These are phyloP conservation scores for Dendrolimus punctatus DNA, from an alignment of 1,140 invertebrate genomes.

Conservation along the genomic window DNA sequence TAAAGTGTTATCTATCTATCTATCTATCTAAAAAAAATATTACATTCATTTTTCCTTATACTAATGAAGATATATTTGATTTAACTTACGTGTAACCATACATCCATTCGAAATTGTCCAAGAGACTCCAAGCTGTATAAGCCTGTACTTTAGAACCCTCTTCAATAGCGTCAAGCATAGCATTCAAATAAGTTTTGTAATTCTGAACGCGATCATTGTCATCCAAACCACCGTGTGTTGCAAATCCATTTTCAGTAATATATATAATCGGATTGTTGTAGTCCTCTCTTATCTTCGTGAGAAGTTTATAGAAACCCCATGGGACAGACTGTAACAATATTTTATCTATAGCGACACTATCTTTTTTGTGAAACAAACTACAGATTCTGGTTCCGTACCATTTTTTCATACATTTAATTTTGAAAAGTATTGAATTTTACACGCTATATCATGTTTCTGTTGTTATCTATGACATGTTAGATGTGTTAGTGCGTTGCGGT, in stretches of 20 bases:
- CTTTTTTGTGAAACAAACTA: not conserved
- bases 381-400: not conserved
- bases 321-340: slow-evolving; percentile 6
- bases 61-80: no score
- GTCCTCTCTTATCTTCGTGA: slow-evolving; percentile 24
- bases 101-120: slow-evolving; percentile 78
- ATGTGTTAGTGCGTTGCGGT: no score
- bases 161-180: slow-evolving; percentile 34
- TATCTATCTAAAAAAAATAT: no score
- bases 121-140: slow-evolving; percentile 75
- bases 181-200: slow-evolving; percentile 52
- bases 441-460: no score
- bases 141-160: slow-evolving; percentile 43
- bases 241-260: slow-evolving; percentile 47
- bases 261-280: slow-evolving; percentile 29
- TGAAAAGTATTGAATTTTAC: not conserved
- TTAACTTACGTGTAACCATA: slow-evolving; percentile 64
- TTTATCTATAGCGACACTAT: no score
- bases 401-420: not conserved
- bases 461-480: no score
- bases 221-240: slow-evolving; percentile 20
- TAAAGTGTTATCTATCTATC: no score
- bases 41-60: no score
- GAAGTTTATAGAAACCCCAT: slow-evolving; percentile 26
- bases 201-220: slow-evolving; percentile 46